phyloP scores from a whole-genome alignment of 2,888 invertebrate species.

The Amblyjoppa fuscipennis region DNA sequence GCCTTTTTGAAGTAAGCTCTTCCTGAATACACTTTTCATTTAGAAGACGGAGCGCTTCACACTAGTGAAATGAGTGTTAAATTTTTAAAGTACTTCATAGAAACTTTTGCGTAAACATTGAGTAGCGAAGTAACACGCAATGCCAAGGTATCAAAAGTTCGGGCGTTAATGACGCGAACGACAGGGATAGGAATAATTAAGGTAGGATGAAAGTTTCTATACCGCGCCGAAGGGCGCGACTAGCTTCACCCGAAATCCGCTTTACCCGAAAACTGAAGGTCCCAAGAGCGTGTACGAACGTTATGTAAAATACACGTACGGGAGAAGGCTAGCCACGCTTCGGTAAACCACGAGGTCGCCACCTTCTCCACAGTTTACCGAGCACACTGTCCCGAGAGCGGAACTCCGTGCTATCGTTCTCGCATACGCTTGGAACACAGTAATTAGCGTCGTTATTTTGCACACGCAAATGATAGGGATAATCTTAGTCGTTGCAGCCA shows the following conservation, averaged over 20 bases:
- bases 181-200: neutral
- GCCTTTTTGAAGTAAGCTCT: too few species aligned
- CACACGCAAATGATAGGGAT: neutral
- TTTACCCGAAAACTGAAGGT: constrained; percentile 1
- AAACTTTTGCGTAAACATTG: too few species aligned
- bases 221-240: neutral
- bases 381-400: constrained; percentile 32
- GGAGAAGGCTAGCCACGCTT: constrained; percentile 68
- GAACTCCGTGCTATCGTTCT: constrained; percentile 48
- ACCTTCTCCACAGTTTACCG: constrained; percentile 56
- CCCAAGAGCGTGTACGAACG: constrained; percentile 1
- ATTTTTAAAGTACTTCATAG: too few species aligned
- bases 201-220: neutral
- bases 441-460: constrained; percentile 3
- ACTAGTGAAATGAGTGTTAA: too few species aligned
- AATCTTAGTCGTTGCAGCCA: too few species aligned
- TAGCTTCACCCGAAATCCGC: neutral
- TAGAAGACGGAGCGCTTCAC: too few species aligned
- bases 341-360: constrained; percentile 66
- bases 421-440: constrained; percentile 4
- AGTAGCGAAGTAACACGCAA: too few species aligned
- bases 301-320: constrained; percentile 13
- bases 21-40: too few species aligned
- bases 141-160: neutral
- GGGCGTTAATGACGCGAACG: constrained; percentile 2